Conservation (phyloP, 2,888 invertebrate species). For the Noctuana brunneofusca region DNA sequence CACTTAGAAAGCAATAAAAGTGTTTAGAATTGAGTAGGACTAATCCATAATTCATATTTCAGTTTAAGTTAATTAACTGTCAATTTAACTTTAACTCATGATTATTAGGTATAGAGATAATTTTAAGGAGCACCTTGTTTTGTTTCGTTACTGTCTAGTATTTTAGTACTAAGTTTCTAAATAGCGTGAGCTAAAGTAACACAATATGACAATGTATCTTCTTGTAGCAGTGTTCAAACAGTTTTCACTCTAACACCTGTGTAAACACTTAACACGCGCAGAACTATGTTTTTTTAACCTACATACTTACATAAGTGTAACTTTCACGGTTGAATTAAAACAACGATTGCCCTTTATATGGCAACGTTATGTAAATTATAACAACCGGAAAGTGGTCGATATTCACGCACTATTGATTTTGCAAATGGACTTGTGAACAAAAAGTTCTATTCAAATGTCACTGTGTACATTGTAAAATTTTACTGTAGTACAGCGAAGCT, state of each 20-base stretch:
- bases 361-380: constrained; percentile 24
- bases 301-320: constrained; percentile 23
- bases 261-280: constrained; percentile 31
- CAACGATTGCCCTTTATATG: constrained; percentile 10
- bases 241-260: constrained; percentile 13
- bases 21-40: no score
- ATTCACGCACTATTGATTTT: constrained; percentile 36
- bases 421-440: constrained; percentile 34
- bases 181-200: no score
- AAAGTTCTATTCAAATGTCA: constrained; percentile 29
- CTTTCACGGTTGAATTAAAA: constrained; percentile 24
- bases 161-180: no score
- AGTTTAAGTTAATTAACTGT: no score
- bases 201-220: background rate
- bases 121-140: no score
- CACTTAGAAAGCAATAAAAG: no score
- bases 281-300: constrained; percentile 27
- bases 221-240: constrained; percentile 1
- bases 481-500: background rate
- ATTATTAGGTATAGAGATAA: no score
- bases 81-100: no score
- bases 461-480: background rate
- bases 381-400: constrained; percentile 11
- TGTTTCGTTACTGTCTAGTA: no score
- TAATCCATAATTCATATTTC: no score